Base-by-base conservation (phyloP, 2,113 vertebrate genomes). In the Alexandromys fortis region DNA sequence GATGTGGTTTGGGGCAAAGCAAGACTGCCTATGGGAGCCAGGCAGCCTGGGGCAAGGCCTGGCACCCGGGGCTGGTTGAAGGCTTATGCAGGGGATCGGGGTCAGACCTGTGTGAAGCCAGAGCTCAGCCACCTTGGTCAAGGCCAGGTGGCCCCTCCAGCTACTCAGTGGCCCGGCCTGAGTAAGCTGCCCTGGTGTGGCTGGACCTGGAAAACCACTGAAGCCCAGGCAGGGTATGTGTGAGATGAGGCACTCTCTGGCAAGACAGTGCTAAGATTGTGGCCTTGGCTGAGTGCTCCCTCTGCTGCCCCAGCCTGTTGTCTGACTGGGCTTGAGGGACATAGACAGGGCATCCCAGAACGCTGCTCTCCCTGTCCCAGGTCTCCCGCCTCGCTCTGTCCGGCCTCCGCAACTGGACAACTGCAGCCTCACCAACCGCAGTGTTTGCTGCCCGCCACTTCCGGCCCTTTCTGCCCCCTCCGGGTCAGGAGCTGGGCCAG, bases 331-430 rank as follows among this genome's bases (percentile, higher is more conserved):
- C 49, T 96, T 0, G 0, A 55, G 33, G 13, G 47, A 81, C 65
- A 68, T 16, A 2, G 28, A 13, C 83, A 47, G 63, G 33, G 12
- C 65, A 30, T 33, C 77, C 65, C 28, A 75, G 58, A 28, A 1
- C 16, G 45, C 38, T 0, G 4, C 3, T 17, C 33, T 30, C 55
- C 13, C 11, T 77, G 0, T 96, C 92, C 38, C 97, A 99, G 99
- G 99, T 99, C 81, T 99, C 99, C 70, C 99, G 99, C 65, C 98
- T 99, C 5, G 99, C 99, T 45, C 98, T 99, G 49, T 98, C 98
- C 0, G 99, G 99, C 26, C 99, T 99, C 93, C 99, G 99, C 52
- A 99, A 99, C 7, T 99, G 99, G 99, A 99, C 98, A 0, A 93
- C 97, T 2, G 99, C 99, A 24, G 99, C 98, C 16, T 96, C 97